Evolutionary conservation across 2,888 invertebrate genomes (phyloP).

Genomic region (Linnaemya vulpina): DNA sequence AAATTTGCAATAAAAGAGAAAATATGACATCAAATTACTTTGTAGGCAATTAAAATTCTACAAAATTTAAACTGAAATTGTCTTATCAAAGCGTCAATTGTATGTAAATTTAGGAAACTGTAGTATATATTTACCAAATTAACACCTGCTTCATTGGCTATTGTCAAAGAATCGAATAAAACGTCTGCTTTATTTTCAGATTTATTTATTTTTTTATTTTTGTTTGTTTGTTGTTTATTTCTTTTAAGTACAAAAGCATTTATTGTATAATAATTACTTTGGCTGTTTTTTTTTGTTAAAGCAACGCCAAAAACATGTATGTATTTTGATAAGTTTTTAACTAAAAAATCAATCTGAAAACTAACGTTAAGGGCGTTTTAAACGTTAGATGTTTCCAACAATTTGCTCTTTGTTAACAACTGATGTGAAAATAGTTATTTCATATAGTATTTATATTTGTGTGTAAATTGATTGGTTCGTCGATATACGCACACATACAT

Average conservation of each 20-base stretch:
- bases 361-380: slow-evolving; percentile 65
- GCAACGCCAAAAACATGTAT: slow-evolving; percentile 65
- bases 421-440: slow-evolving; percentile 66
- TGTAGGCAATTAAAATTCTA: slow-evolving; percentile 4
- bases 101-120: slow-evolving; percentile 1
- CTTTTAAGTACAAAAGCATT: slow-evolving; percentile 57
- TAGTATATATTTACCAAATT: slow-evolving; percentile 46
- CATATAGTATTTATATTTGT: slow-evolving; percentile 49
- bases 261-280: slow-evolving; percentile 61
- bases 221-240: neutral
- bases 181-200: neutral
- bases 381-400: slow-evolving; percentile 52
- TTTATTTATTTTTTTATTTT: neutral
- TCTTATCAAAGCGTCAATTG: neutral
- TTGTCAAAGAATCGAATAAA: slow-evolving; percentile 28
- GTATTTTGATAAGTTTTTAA: slow-evolving; percentile 16
- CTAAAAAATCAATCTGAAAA: slow-evolving; percentile 48
- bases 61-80: slow-evolving; percentile 1
- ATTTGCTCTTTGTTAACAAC: slow-evolving; percentile 66
- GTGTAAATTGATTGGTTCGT: slow-evolving; percentile 54
- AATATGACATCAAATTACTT: slow-evolving; percentile 29
- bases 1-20: slow-evolving; percentile 27
- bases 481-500: neutral
- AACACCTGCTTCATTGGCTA: slow-evolving; percentile 43
- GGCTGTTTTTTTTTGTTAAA: slow-evolving; percentile 32